A percentile compares a stretch with the other conserved stretches of the same genome.
Conservation (phyloP, 2,888 invertebrate genomes). For the Caenorhabditis becei region DNA sequence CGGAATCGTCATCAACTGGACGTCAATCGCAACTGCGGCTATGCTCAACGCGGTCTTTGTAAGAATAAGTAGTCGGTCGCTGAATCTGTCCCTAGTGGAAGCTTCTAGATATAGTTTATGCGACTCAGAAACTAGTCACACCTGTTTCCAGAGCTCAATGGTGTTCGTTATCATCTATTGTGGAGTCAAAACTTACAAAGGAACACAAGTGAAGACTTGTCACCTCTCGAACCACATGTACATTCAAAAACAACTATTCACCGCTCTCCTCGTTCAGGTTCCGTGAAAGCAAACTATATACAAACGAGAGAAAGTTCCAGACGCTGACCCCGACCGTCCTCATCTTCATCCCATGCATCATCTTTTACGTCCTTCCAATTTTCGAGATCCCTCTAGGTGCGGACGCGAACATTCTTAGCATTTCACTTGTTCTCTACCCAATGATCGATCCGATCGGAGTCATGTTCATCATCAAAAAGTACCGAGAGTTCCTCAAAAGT, state of each 20-base stretch:
- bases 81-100: too few relatives aligned
- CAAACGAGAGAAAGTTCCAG: neutral
- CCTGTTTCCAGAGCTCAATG: slow-evolving; percentile 35
- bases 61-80: too few relatives aligned
- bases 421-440: slow-evolving; percentile 32
- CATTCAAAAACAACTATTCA: slow-evolving; percentile 44
- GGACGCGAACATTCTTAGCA: slow-evolving; percentile 34
- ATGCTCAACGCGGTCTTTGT: slow-evolving; percentile 26
- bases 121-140: too few relatives aligned
- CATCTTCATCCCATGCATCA: slow-evolving; percentile 44
- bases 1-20: slow-evolving; percentile 26
- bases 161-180: slow-evolving; percentile 34
- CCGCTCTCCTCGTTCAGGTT: slow-evolving; percentile 44
- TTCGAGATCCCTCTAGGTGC: slow-evolving; percentile 41
- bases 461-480: slow-evolving; percentile 41
- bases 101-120: too few relatives aligned
- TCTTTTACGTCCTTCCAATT: slow-evolving; percentile 39
- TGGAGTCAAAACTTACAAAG: slow-evolving; percentile 42
- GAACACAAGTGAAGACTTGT: slow-evolving; percentile 12
- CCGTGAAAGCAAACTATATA: too few relatives aligned
- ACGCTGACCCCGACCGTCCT: slow-evolving; percentile 37
- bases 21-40: slow-evolving; percentile 15
- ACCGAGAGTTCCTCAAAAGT: slow-evolving; percentile 31
- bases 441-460: slow-evolving; percentile 46
- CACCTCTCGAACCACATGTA: slow-evolving; percentile 31